Evolutionary conservation across 2,888 invertebrate genomes (phyloP), one percentile per base, ranked within the genome.

Genomic region (Chydorus sphaericus): DNA sequence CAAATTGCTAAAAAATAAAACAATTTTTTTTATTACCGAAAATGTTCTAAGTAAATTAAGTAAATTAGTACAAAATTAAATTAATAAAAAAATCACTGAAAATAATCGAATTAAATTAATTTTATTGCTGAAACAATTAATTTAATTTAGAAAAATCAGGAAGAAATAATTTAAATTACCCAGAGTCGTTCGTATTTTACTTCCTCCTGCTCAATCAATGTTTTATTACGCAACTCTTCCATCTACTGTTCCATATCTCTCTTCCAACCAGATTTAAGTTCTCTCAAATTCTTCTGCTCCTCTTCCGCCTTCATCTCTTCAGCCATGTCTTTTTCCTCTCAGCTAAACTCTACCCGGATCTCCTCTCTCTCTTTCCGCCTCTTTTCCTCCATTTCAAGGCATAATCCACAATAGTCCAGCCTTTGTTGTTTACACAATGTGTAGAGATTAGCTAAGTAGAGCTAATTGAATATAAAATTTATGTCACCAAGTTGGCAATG

Each of bases 341-440:
- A 52, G 4, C 52, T 37, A 16, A 23, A 31, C 26, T 48, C 48
- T 11, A 55, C n/a, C 55, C 48, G 33, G 4, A 55, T 26, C 14
- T 55, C 48, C 36, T 55, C 48, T 11, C 49, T 30, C 37, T 55
- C 55, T 3, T 28, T 31, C 14, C 49, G 48, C 31, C 33, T 26
- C 23, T 49, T 49, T 36, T 55, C 55, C 30, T 55, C 55, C 26
- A 55, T 20, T 31, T 49, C 36, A 6, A 55, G 20, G n/a, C n/a
- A n/a, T n/a, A n/a, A n/a, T n/a, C n/a, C n/a, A n/a, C n/a, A n/a
- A n/a, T n/a, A n/a, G n/a, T n/a, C n/a, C n/a, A n/a, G n/a, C n/a
- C n/a, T n/a, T n/a, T n/a, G n/a, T n/a, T n/a, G n/a, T n/a, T n/a
- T n/a, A n/a, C n/a, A n/a, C n/a, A n/a, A n/a, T n/a, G n/a, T n/a